Conservation (phyloP, 2,113 vertebrate genomes). For the Crotalus tigris region DNA sequence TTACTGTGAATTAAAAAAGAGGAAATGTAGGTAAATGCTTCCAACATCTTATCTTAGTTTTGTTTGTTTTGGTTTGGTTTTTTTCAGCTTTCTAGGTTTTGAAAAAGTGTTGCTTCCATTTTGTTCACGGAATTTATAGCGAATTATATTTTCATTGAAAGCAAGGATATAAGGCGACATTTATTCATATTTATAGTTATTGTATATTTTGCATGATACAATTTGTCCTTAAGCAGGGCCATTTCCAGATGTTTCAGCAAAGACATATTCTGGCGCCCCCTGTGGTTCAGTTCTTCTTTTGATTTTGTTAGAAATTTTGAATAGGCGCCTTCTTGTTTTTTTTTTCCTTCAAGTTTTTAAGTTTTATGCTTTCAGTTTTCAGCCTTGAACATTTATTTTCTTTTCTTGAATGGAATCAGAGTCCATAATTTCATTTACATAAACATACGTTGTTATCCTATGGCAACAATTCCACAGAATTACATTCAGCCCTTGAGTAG, state of each 20-base stretch:
- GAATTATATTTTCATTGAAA: slow-evolving; percentile 2
- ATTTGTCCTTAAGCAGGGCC: neutral
- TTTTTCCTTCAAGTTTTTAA: neutral
- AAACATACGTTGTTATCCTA: neutral
- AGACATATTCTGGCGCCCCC: neutral
- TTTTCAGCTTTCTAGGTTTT: neutral
- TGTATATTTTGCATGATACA: slow-evolving; percentile 6
- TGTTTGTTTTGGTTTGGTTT: neutral
- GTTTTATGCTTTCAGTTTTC: neutral
- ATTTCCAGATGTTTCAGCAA: neutral
- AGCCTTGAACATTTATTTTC: neutral
- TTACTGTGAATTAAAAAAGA: neutral
- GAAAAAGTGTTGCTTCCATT: neutral
- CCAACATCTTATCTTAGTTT: neutral
- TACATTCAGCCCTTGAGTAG: neutral
- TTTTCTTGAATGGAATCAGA: neutral
- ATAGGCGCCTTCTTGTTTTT: neutral
- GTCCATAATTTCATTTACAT: neutral
- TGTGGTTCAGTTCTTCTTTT: neutral
- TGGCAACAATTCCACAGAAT: neutral
- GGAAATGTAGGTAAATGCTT: neutral
- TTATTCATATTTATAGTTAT: slow-evolving; percentile 21
- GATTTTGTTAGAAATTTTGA: neutral
- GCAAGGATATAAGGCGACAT: slow-evolving; percentile 1
- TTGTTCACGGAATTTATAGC: neutral